Conservation (phyloP, 2,113 vertebrate species). For the Tupaia chinensis region DNA sequence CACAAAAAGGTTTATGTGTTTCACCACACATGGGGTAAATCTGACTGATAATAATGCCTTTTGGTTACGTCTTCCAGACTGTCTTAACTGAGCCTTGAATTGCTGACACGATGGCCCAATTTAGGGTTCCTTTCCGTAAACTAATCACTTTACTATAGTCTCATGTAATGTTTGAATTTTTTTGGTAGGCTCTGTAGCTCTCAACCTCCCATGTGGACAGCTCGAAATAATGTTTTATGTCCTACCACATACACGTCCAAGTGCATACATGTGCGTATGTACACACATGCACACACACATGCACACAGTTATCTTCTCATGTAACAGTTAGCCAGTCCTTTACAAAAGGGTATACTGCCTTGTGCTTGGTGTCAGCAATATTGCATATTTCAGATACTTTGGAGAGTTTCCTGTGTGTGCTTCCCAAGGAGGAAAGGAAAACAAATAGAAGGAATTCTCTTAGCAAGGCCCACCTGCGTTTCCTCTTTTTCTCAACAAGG, state of each 20-base stretch:
- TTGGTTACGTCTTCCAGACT: constrained; percentile 59
- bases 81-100: neutral
- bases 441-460: neutral
- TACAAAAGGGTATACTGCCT: neutral
- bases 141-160: neutral
- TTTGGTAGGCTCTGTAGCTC: neutral
- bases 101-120: neutral
- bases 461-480: neutral
- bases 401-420: neutral
- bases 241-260: neutral
- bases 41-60: constrained; percentile 39
- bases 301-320: neutral
- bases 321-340: neutral
- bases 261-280: neutral
- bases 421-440: neutral
- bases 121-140: neutral
- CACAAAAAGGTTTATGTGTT: neutral
- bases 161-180: neutral
- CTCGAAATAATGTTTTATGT: neutral
- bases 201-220: neutral
- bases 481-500: neutral
- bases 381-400: neutral
- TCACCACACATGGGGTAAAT: constrained; percentile 29
- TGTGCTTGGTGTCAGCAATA: neutral
- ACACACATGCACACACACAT: fast-evolving